Evolutionary conservation across 2,888 invertebrate species (phyloP), one percentile per base, ranked within the genome.

Genomic region (Trichogramma dendrolimi): DNA sequence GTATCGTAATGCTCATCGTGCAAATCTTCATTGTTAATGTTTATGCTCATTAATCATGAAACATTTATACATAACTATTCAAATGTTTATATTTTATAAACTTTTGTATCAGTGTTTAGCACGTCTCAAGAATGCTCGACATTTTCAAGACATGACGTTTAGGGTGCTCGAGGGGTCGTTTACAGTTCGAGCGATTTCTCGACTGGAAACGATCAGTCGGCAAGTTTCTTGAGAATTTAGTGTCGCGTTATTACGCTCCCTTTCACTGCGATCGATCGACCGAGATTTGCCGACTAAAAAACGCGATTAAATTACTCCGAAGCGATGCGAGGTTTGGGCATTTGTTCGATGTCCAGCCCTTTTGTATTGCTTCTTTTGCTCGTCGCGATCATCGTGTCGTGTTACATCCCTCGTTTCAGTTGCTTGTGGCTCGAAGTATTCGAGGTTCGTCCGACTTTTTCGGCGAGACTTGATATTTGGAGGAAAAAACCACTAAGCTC

Each of bases 131-230:
- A 58, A 49, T 44, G 14, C 48, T 38, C 41, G 39, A 38, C 27
- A 27, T 27, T 27, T 27, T 27, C 27, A 27, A 27, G 27, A 27
- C 27, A 27, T 27, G 27, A 27, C 27, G 27, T 27, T 27, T 27
- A 27, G 27, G 27, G 27, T 27, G 27, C 27, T 43, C 52, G 59
- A 52, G 46, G 40, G 14, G 58, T 60, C 47, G 42, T 66, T 62
- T 69, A 64, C 75, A 72, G 64, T 27, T 72, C 71, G 75, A 73
- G 75, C 76, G 70, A 76, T 77, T 76, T 78, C 75, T 76, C 73
- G 74, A 67, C 69, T 69, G 75, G 55, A 71, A 2, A 58, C 65
- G 62, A 66, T 61, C 60, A 61, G 63, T 55, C 60, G 58, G 27
- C 11, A 42, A 64, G 67, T 60, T 63, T 62, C 46, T 62, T 58